Conservation (phyloP, 1,140 invertebrate species). For the Parasteatoda tepidariorum region DNA sequence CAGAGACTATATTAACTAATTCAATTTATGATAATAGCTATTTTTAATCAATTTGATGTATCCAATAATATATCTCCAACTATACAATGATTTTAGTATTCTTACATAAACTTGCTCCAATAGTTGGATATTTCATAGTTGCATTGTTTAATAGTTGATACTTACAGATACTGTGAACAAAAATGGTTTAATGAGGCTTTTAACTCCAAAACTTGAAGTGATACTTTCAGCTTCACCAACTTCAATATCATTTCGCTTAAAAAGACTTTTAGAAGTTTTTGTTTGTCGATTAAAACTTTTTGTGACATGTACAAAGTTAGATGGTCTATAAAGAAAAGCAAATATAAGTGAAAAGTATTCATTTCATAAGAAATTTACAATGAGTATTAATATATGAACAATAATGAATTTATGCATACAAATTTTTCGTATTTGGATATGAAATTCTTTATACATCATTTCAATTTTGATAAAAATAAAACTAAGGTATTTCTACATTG, state of each 20-base stretch:
- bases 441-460: too few species aligned
- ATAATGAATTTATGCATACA: neutral
- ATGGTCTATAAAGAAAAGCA: neutral
- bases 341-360: neutral
- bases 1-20: too few species aligned
- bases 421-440: neutral
- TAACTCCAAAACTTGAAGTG: slow-evolving; percentile 7
- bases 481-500: too few species aligned
- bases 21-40: too few species aligned
- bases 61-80: too few species aligned
- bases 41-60: too few species aligned
- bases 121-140: too few species aligned
- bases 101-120: too few species aligned
- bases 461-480: too few species aligned
- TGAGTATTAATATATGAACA: neutral
- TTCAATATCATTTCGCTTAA: slow-evolving; percentile 17
- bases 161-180: slow-evolving; percentile 40
- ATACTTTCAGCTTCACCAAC: slow-evolving; percentile 9
- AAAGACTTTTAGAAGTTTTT: slow-evolving; percentile 2
- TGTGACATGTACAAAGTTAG: neutral
- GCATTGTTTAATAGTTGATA: too few species aligned
- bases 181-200: slow-evolving; percentile 38
- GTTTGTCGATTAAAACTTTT: slow-evolving; percentile 33
- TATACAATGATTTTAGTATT: too few species aligned
- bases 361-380: neutral